Base-by-base conservation (phyloP, 2,113 vertebrate genomes). In the human region DNA sequence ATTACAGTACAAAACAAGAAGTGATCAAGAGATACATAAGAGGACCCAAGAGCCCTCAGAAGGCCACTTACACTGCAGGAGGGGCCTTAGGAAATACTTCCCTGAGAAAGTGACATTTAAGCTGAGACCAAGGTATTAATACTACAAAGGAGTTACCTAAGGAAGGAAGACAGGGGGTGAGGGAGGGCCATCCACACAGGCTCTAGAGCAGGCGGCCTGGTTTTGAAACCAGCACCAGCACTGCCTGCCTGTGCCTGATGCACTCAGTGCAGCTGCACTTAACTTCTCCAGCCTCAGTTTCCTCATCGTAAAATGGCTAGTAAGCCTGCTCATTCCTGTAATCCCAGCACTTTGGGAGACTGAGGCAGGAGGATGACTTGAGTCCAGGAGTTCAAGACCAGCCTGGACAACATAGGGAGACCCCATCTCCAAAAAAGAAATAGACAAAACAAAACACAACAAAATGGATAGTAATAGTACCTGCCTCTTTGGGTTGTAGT, bases 1-100 rank as follows among this genome's bases (percentile, higher is more conserved):
- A 32, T 35, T 16, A 68, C 14, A 22, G 11, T 38, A 48, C 22
- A 30, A 55, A 75, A 59, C 20, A 3, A 61, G 83, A 68, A 80
- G 35, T 0, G 0, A 30, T 17, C 13, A 23, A 76, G 1, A 43
- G 72, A 38, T 1, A 18, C 55, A 22, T 45, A 35, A 16, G 3
- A 16, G n/a, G 45, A 40, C 23, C 38, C 8, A 3, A 73, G 22
- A 64, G 17, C n/a, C 50, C n/a, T 66, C 12, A 32, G 3, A 8
- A 40, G 68, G 50, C 7, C 35, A 20, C 27, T 2, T 20, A 35
- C 6, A 22, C 35, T 5, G 40, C 20, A 43, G 70, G n/a, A 52
- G 70, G 10, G 27, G 22, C 18, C 79, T 80, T 30, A 32, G 94
- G 48, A 43, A 66, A 72, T 20, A 20, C 22, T 20, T 40, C 59